Percentiles rank a stretch among this genome's conserved stretches.
Conservation (phyloP, 2,113 vertebrate genomes). For the Kryptolebias marmoratus region DNA sequence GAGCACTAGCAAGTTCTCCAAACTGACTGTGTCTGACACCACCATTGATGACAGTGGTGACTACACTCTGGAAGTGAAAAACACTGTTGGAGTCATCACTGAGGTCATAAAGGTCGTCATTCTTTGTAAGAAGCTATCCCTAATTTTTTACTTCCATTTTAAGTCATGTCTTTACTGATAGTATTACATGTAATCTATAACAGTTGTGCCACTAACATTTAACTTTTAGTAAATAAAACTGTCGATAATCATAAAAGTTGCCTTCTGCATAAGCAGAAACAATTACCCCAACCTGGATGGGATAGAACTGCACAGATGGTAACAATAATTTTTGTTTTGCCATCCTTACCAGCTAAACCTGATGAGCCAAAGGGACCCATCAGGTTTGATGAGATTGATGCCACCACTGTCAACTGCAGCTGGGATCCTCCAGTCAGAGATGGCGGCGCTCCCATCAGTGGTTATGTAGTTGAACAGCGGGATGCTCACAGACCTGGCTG, state of each 20-base stretch:
- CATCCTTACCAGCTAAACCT: conserved; percentile 86
- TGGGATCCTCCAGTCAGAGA: conserved; percentile 93
- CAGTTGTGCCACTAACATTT: background rate
- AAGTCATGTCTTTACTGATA: background rate
- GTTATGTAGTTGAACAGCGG: conserved; percentile 94
- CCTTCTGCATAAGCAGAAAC: no score
- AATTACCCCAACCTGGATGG: background rate
- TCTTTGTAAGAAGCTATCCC: conserved; percentile 86
- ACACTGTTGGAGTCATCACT: conserved; percentile 84
- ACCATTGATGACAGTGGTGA: conserved; percentile 93
- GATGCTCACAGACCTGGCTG: conserved; percentile 97
- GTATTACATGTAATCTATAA: background rate
- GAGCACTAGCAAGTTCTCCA: conserved; percentile 86
- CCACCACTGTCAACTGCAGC: conserved; percentile 89
- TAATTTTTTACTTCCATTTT: background rate
- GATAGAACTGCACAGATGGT: background rate
- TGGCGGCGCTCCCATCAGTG: conserved; percentile 91
- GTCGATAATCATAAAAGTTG: background rate
- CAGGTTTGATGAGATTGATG: conserved; percentile 90
- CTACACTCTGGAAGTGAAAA: conserved; percentile 93
- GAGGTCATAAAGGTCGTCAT: conserved; percentile 92
- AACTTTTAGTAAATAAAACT: background rate
- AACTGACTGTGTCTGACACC: conserved; percentile 89
- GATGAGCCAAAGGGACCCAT: conserved; percentile 91
- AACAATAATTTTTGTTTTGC: conserved; percentile 9